phyloP scores from a whole-genome alignment of 2,113 vertebrate genomes.

The Eidolon helvum region DNA sequence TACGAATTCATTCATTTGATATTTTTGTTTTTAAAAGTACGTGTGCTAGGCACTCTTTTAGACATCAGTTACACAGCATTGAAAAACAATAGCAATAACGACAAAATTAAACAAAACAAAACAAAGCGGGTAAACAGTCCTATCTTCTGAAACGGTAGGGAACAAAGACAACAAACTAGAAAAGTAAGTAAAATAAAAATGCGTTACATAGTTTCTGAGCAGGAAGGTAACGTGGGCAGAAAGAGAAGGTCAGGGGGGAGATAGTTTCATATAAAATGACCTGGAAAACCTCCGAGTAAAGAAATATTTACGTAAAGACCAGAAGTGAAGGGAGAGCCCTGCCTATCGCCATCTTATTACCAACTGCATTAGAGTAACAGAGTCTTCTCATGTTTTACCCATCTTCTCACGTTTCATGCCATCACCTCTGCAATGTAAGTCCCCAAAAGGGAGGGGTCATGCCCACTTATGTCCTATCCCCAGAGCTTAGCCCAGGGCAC shows the following conservation, averaged over 20 bases:
- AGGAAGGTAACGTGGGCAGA: not conserved
- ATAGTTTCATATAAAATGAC: no score
- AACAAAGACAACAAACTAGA: not conserved
- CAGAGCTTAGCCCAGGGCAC: not conserved
- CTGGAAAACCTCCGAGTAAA: not conserved
- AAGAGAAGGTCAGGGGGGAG: not conserved
- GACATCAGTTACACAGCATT: not conserved
- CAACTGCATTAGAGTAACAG: not conserved
- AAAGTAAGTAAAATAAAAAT: not conserved
- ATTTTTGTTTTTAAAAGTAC: not conserved
- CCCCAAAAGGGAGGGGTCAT: fast-evolving
- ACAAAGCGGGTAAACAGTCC: not conserved
- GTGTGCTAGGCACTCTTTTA: not conserved
- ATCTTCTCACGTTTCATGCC: no score
- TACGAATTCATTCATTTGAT: not conserved
- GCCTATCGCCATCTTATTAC: not conserved
- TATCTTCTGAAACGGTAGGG: not conserved
- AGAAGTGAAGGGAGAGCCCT: not conserved
- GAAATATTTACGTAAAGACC: not conserved
- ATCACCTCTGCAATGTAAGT: not conserved
- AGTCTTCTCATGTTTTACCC: not conserved
- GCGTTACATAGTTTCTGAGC: not conserved
- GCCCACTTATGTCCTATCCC: not conserved
- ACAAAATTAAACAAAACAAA: not conserved
- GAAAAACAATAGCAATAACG: not conserved